These are phyloP conservation scores for Zalophus californianus DNA, from an alignment of 2,797 vertebrate species.

Conservation along the genomic window DNA sequence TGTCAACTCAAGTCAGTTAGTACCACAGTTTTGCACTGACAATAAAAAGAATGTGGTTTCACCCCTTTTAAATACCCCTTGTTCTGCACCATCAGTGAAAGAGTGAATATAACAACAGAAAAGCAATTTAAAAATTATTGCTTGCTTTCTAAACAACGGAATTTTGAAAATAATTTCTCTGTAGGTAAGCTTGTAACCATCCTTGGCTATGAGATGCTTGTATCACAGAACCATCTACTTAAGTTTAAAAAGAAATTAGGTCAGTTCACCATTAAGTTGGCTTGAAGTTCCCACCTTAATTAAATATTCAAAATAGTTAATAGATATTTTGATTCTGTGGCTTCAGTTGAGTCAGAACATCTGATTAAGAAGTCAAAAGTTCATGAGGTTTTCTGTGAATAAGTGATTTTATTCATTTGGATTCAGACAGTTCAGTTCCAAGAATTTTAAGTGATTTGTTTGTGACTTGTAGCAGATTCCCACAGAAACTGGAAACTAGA, in stretches of 20 bases:
- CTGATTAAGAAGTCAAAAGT: constrained; percentile 24
- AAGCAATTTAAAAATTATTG: not conserved
- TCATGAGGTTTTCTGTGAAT: constrained; percentile 51
- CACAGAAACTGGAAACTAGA: not conserved
- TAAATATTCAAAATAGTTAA: constrained; percentile 11
- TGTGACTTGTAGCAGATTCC: not conserved
- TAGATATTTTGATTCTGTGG: constrained; percentile 8
- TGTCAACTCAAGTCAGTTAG: not conserved
- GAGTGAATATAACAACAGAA: not conserved
- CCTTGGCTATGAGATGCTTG: not conserved
- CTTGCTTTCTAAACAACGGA: constrained; percentile 12
- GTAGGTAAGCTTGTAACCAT: not conserved
- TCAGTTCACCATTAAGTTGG: not conserved
- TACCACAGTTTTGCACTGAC: not conserved
- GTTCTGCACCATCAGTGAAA: not conserved
- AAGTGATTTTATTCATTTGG: not conserved
- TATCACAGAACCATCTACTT: not conserved
- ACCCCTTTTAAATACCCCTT: not conserved
- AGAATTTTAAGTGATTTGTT: constrained; percentile 18
- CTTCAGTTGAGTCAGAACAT: not conserved
- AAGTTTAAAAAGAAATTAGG: not conserved
- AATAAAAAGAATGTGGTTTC: constrained; percentile 26
- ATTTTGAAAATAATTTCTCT: constrained; percentile 48
- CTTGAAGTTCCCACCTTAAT: not conserved
- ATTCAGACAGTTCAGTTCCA: not conserved